Conservation (phyloP, 2,888 invertebrate species). For the Yponomeuta plumbellus region DNA sequence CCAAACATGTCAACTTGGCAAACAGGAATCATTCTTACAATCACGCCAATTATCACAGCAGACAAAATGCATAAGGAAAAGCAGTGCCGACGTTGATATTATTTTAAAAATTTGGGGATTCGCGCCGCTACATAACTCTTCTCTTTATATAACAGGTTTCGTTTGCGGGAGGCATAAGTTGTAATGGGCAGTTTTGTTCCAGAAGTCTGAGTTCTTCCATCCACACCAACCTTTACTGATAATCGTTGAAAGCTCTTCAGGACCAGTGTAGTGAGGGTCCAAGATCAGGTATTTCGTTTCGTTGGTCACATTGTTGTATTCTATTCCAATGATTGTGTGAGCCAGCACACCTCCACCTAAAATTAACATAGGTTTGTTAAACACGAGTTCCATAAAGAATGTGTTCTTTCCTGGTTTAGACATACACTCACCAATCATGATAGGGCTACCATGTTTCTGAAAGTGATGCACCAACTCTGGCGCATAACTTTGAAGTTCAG, state of each 20-base stretch:
- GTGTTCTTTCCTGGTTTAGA: not conserved
- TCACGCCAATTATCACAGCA: not conserved
- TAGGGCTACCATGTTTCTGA: conserved; percentile 92
- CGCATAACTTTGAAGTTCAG: conserved; percentile 86
- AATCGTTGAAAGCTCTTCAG: conserved; percentile 85
- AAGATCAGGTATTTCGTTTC: conserved; percentile 94
- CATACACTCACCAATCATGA: conserved; percentile 93
- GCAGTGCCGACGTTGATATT: not conserved
- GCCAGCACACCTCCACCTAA: conserved; percentile 97
- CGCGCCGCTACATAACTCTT: not conserved
- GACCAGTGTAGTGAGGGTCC: conserved; percentile 98
- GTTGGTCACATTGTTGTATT: conserved; percentile 87
- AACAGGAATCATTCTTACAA: not conserved
- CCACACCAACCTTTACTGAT: conserved; percentile 96
- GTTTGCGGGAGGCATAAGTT: conserved; percentile 95
- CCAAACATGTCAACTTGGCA: not conserved
- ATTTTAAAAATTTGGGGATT: not conserved
- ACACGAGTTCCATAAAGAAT: not conserved
- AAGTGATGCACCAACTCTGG: conserved; percentile 94
- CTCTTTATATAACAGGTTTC: conserved; percentile 36
- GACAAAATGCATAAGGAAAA: not conserved
- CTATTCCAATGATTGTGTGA: conserved; percentile 97
- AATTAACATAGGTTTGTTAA: conserved; percentile 15
- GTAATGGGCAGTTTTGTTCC: conserved; percentile 96
- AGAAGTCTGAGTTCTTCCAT: conserved; percentile 96